Evolutionary conservation across 2,888 invertebrate genomes (phyloP).

Genomic region (Eutolmus rufibarbis): DNA sequence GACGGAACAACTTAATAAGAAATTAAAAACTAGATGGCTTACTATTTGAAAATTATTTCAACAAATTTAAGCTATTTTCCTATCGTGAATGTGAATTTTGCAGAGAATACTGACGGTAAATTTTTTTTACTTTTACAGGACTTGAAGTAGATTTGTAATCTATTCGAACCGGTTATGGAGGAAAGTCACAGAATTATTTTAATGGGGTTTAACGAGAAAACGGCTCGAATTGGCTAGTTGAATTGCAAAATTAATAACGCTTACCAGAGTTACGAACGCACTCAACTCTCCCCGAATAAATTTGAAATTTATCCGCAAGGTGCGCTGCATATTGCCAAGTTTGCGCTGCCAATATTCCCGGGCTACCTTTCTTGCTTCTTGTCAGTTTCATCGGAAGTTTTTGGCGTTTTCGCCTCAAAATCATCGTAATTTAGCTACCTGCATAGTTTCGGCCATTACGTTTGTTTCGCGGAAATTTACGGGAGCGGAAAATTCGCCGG

Average conservation of each 20-base stretch:
- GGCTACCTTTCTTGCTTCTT: neutral
- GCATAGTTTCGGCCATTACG: neutral
- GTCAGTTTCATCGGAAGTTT: neutral
- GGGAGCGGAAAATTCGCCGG: neutral
- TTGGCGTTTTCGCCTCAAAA: neutral
- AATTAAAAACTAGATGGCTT: too few relatives aligned
- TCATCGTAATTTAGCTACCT: neutral
- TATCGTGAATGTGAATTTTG: too few relatives aligned
- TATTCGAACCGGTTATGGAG: too few relatives aligned
- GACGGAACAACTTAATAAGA: too few relatives aligned
- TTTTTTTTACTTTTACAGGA: too few relatives aligned
- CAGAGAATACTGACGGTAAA: too few relatives aligned
- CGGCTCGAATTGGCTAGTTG: neutral
- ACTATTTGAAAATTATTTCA: too few relatives aligned
- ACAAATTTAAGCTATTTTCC: too few relatives aligned
- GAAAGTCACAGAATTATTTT: too few relatives aligned
- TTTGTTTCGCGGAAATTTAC: neutral
- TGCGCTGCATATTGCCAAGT: neutral
- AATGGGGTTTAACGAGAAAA: too few relatives aligned
- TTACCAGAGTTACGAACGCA: neutral
- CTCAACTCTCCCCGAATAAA: neutral
- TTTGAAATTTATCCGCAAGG: neutral
- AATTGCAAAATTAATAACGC: neutral
- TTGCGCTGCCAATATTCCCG: neutral
- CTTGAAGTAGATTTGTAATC: too few relatives aligned